A percentile compares a stretch with the other conserved stretches of the same genome.
Conservation (phyloP, 2,888 invertebrate species). For the Brachypalpus laphriformis region DNA sequence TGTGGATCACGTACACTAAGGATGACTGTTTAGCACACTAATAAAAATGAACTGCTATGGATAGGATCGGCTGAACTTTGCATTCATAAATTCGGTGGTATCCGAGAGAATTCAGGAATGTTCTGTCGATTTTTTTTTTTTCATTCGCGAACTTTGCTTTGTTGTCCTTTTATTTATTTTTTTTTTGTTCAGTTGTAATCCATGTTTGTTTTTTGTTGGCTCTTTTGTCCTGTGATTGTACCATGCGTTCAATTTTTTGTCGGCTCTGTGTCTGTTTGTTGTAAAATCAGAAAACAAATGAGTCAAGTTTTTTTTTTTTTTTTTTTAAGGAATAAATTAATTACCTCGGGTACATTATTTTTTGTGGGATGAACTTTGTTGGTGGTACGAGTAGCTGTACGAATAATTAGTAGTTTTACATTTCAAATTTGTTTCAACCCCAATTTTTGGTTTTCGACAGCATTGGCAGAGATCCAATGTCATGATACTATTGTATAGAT, state of each 20-base stretch:
- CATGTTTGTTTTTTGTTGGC: conserved; percentile 29
- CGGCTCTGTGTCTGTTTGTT: not conserved
- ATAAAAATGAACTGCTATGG: conserved; percentile 74
- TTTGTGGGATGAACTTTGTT: not conserved
- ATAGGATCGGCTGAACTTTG: conserved; percentile 71
- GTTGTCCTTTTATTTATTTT: conserved; percentile 14
- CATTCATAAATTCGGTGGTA: conserved; percentile 67
- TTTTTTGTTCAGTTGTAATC: conserved; percentile 19
- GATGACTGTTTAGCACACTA: conserved; percentile 74
- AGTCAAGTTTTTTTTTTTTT: conserved; percentile 8
- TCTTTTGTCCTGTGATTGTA: conserved; percentile 2
- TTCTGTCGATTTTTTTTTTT: conserved; percentile 5
- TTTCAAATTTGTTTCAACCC: not conserved
- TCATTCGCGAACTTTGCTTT: conserved; percentile 45
- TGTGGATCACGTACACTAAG: conserved; percentile 70
- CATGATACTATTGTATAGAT: no score
- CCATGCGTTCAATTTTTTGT: conserved; percentile 1
- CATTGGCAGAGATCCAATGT: no score
- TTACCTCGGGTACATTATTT: conserved; percentile 1
- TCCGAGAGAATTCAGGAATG: conserved; percentile 34
- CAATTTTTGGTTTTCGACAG: not conserved
- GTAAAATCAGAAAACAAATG: conserved; percentile 13
- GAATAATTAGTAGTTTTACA: conserved; percentile 13
- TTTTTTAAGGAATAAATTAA: conserved; percentile 43
- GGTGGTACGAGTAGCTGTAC: not conserved